phyloP scores from a whole-genome alignment of 2,797 vertebrate genomes.

The Enteromius mattozi region DNA sequence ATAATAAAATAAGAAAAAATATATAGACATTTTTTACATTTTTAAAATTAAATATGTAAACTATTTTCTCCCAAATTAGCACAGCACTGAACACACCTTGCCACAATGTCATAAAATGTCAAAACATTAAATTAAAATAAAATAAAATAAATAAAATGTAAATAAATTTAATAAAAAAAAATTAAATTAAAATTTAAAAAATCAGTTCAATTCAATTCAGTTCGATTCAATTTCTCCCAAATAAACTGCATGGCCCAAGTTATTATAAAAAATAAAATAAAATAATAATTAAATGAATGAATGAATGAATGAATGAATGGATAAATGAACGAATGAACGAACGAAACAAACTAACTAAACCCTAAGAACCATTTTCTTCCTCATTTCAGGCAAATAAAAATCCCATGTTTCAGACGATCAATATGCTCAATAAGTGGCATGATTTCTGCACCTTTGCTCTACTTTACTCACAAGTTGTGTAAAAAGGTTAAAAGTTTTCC shows the following conservation, averaged over 20 bases:
- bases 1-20: no score
- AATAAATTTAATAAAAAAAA: no score
- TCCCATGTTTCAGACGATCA: background rate
- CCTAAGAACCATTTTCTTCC: background rate
- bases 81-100: background rate
- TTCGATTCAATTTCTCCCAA: no score
- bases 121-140: no score
- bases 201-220: no score
- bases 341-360: background rate
- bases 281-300: no score
- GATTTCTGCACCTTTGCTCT: slow-evolving; percentile 8
- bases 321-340: no score
- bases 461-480: slow-evolving; percentile 27
- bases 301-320: no score
- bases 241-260: background rate
- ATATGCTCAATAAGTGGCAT: background rate
- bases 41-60: background rate
- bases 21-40: no score
- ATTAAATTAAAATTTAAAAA: no score
- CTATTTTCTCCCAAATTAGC: background rate
- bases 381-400: slow-evolving; percentile 1
- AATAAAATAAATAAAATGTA: no score
- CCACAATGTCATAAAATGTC: no score
- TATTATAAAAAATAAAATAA: background rate
- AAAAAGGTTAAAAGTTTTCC: slow-evolving; percentile 47